phyloP scores from a whole-genome alignment of 1,140 invertebrate species.

The Ericerus pela region DNA sequence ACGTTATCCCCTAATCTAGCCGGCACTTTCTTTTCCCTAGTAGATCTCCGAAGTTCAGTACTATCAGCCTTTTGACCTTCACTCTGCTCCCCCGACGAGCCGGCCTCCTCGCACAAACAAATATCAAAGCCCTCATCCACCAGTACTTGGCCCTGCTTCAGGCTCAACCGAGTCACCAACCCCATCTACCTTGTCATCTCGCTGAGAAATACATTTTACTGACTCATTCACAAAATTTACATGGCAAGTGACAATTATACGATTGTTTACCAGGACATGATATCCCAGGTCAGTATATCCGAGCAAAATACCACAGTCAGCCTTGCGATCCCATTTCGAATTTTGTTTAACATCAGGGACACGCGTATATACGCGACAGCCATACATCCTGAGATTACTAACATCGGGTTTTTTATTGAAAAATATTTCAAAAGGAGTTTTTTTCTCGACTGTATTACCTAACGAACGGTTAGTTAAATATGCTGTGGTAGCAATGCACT shows the following conservation, averaged over 20 bases:
- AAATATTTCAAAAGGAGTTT: constrained; percentile 4
- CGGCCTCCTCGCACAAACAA: too few relatives aligned
- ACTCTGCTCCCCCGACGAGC: too few relatives aligned
- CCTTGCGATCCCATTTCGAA: constrained; percentile 20
- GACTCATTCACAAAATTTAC: constrained; percentile 9
- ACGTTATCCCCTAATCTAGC: background rate
- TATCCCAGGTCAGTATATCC: background rate
- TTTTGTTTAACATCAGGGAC: constrained; percentile 19
- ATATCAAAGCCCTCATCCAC: too few relatives aligned
- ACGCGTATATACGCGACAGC: constrained; percentile 21
- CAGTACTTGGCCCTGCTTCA: too few relatives aligned
- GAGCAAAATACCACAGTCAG: background rate
- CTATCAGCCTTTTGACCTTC: too few relatives aligned
- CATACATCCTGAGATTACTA: constrained; percentile 14
- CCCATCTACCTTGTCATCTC: too few relatives aligned
- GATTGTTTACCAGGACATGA: background rate
- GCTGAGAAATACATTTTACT: background rate
- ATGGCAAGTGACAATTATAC: too few relatives aligned
- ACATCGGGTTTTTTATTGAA: constrained; percentile 1
- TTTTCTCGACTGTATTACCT: background rate
- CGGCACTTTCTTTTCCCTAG: background rate
- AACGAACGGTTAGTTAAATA: constrained; percentile 18
- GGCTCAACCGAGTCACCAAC: too few relatives aligned
- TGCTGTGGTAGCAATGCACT: constrained; percentile 15
- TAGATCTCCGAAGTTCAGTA: background rate